Base-by-base conservation (phyloP, 2,797 vertebrate genomes). In the Cirrhinus mrigala region DNA sequence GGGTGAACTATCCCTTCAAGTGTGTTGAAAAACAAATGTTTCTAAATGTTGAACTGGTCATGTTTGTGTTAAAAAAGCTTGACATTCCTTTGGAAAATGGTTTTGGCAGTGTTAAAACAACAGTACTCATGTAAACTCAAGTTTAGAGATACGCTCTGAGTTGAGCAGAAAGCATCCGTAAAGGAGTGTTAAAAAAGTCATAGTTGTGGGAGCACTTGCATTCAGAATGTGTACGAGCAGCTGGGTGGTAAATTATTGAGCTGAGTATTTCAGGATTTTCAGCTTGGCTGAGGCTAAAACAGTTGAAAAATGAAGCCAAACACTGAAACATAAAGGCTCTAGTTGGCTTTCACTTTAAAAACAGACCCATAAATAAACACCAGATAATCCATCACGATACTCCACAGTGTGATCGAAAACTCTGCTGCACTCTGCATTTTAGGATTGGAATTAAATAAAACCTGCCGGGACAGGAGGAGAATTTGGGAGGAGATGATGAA, bases 211-310 rank as follows among this genome's bases (percentile, higher is more conserved):
- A 83, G 76, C 12, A 54, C 81, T 81, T 89, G 84, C 75, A 85
- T 90, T 80, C 84, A 85, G 86, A 85, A 87, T 88, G 77, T 89
- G 84, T 71, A 84, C 48, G 82, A 86, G 74, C 90, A 90, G 84
- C 81, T 87, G 89, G 80, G 20, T 29, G 66, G 70, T 89, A 85
- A 89, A 90, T 90, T 85, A 89, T 86, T 91, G 66, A 90, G 60
- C 46, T 71, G 50, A 66, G 37, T 37, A 84, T 75, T 87, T 88
- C 81, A 88, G 85, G 79, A 90, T 87, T 89, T 90, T 83, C 79
- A 86, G 89, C 85, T 79, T 79, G 66, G 48, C 33, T 85, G 33
- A 64, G 40, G 77, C 84, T 87, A 33, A 86, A 87, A 79, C 88
- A 79, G 75, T 62, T 85, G 83, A 84, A 76, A 89, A 82, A 85